A percentile compares a stretch with the other conserved stretches of the same genome.
Conservation (phyloP, 2,888 invertebrate species). For the Leptinotarsa juncta region DNA sequence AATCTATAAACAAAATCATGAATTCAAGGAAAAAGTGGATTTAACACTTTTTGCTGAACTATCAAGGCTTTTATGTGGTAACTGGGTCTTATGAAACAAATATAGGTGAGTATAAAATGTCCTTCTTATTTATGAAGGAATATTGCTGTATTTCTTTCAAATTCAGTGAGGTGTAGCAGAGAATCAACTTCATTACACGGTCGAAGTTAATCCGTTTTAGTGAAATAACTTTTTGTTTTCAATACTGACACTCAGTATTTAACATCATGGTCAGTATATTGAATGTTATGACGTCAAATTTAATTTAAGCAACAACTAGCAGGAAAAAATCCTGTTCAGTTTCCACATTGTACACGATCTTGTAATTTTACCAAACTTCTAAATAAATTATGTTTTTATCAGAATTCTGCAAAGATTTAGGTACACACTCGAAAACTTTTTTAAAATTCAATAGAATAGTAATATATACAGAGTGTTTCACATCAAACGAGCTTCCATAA, state of each 20-base stretch:
- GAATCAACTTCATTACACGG: slow-evolving; percentile 12
- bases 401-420: too few species aligned
- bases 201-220: neutral
- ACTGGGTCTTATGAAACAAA: slow-evolving; percentile 6
- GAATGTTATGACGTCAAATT: neutral
- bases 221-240: slow-evolving; percentile 1
- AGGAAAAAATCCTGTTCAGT: too few species aligned
- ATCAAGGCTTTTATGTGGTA: slow-evolving; percentile 15
- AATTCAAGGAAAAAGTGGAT: neutral
- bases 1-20: neutral
- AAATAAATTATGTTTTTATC: too few species aligned
- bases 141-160: neutral
- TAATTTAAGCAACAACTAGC: too few species aligned
- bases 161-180: slow-evolving; percentile 22
- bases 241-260: too few species aligned
- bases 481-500: too few species aligned
- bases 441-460: too few species aligned
- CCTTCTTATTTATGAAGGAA: slow-evolving; percentile 20
- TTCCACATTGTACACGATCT: too few species aligned
- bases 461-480: too few species aligned
- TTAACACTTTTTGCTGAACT: slow-evolving; percentile 10
- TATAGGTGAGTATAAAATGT: neutral
- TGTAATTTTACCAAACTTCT: too few species aligned
- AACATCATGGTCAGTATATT: neutral
- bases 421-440: too few species aligned